These are phyloP conservation scores for Bucorvus abyssinicus DNA, from an alignment of 2,797 vertebrate genomes.

Conservation along the genomic window DNA sequence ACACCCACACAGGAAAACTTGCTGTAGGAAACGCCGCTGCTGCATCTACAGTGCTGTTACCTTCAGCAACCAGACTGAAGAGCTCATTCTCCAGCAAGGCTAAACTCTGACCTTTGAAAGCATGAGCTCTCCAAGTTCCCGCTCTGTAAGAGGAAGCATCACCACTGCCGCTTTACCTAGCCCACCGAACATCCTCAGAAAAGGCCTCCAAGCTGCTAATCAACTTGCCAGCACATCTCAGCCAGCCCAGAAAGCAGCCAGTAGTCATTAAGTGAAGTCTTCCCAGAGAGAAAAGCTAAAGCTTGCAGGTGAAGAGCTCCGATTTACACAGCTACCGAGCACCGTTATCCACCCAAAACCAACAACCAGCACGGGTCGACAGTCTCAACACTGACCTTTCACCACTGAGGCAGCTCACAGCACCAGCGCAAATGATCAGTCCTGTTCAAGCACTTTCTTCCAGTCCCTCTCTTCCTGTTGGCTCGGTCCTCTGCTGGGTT, in stretches of 20 bases:
- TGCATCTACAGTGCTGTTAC: not conserved
- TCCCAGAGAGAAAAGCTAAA: not conserved
- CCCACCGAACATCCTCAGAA: not conserved
- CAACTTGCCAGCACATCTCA: not conserved
- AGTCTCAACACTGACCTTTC: conserved; percentile 4
- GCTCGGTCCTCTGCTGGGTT: not conserved
- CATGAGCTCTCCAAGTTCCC: not conserved
- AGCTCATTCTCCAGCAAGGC: not conserved
- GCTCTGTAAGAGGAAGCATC: not conserved
- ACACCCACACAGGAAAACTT: not conserved
- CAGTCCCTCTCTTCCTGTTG: not conserved
- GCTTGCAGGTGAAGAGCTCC: not conserved
- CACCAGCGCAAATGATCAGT: not conserved
- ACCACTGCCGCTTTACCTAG: not conserved
- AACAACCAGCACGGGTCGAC: not conserved
- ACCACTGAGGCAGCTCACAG: not conserved
- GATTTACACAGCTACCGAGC: not conserved
- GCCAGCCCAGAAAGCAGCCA: not conserved
- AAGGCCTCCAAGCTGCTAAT: not conserved
- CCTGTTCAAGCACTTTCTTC: not conserved
- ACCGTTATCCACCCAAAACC: not conserved
- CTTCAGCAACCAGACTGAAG: not conserved
- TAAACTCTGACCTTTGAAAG: not conserved
- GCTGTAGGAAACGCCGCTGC: not conserved
- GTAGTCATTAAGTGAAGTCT: not conserved